Evolutionary conservation across 2,888 invertebrate genomes (phyloP).

Genomic region (Rhopalosiphum nymphaeae): DNA sequence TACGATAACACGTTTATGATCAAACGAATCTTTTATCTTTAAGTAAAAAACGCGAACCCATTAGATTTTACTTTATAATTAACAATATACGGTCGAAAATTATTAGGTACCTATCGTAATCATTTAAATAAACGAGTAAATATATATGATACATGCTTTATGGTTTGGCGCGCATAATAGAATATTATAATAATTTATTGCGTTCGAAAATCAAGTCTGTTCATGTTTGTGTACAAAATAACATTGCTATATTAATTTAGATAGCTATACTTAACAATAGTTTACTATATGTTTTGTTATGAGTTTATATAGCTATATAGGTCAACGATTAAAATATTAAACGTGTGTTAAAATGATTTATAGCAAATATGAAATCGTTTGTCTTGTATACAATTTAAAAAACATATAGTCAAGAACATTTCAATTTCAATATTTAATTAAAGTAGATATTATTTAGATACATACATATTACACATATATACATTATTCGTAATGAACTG

Average conservation of each 20-base stretch:
- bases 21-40: background rate
- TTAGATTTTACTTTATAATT: background rate
- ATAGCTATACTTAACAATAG: background rate
- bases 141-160: background rate
- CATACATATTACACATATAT: background rate
- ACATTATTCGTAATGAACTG: background rate
- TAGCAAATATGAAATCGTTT: background rate
- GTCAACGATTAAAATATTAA: background rate
- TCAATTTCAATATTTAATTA: background rate
- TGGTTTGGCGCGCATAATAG: background rate
- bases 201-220: background rate
- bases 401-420: background rate
- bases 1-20: background rate
- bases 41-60: background rate
- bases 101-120: slow-evolving; percentile 4
- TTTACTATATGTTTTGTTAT: background rate
- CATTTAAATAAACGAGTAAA: background rate
- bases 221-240: background rate
- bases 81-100: background rate
- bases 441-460: background rate
- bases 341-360: background rate
- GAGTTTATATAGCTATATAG: background rate
- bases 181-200: slow-evolving; percentile 1
- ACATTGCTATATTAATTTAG: background rate
- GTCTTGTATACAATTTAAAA: background rate